phyloP scores from a whole-genome alignment of 1,140 invertebrate species.

The Scaptomyza pallida region DNA sequence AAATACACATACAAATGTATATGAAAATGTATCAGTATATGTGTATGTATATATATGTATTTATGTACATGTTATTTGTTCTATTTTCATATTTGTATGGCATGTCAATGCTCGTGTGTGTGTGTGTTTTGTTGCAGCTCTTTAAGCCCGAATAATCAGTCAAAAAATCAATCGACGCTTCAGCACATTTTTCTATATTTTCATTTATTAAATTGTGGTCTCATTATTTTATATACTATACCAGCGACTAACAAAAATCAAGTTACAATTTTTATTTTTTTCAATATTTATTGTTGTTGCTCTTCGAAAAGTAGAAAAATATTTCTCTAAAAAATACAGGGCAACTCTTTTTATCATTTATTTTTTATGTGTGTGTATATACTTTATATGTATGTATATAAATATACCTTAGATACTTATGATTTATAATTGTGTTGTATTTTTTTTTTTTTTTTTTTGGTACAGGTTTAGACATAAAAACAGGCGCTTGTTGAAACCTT shows the following conservation, averaged over 20 bases:
- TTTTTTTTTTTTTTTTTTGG: constrained; percentile 49
- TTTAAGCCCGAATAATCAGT: constrained; percentile 37
- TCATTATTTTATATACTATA: constrained; percentile 9
- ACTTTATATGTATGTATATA: constrained; percentile 8
- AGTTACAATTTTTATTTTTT: constrained; percentile 20
- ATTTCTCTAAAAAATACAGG: constrained; percentile 77
- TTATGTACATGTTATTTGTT: constrained; percentile 27
- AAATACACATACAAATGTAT: constrained; percentile 10
- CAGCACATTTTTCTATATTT: not conserved
- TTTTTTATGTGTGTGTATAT: constrained; percentile 9
- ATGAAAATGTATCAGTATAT: constrained; percentile 19
- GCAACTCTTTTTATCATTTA: constrained; percentile 44
- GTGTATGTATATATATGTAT: constrained; percentile 8
- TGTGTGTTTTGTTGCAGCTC: constrained; percentile 2
- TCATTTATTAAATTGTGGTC: constrained; percentile 5
- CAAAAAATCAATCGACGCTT: constrained; percentile 29
- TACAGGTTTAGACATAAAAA: constrained; percentile 74
- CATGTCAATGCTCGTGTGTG: not conserved
- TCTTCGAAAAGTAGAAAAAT: constrained; percentile 77
- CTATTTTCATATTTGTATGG: constrained; percentile 11
- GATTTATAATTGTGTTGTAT: constrained; percentile 37
- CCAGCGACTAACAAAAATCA: constrained; percentile 33
- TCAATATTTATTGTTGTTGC: constrained; percentile 24
- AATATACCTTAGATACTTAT: constrained; percentile 26
- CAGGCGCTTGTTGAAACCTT: constrained; percentile 79